phyloP scores from a whole-genome alignment of 2,797 vertebrate species.

The Tadarida brasiliensis region DNA sequence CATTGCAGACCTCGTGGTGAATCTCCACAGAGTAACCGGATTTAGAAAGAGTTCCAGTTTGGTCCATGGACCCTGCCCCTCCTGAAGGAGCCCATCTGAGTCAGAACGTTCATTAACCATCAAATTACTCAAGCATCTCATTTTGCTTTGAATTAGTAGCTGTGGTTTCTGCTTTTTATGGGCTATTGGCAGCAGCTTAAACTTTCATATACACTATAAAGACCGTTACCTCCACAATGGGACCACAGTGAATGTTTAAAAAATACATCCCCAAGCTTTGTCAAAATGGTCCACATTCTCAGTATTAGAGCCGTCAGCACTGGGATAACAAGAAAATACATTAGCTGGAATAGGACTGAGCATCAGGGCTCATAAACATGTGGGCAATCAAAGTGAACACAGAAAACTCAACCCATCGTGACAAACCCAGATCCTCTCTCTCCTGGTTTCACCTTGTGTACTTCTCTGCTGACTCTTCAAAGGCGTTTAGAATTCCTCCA shows the following conservation, averaged over 20 bases:
- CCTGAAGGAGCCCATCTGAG: neutral
- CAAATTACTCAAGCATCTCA: neutral
- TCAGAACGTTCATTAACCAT: neutral
- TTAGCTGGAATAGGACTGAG: neutral
- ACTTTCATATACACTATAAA: neutral
- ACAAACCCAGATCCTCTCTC: neutral
- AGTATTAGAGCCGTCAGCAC: neutral
- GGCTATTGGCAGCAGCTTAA: neutral
- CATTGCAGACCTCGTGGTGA: neutral
- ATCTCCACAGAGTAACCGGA: neutral
- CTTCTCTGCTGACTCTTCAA: neutral
- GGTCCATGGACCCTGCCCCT: neutral
- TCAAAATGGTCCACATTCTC: neutral
- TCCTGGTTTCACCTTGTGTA: neutral
- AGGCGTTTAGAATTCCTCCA: neutral
- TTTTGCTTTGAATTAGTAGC: slow-evolving; percentile 57
- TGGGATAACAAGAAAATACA: neutral
- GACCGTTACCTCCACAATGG: neutral
- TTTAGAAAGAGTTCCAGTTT: slow-evolving; percentile 26
- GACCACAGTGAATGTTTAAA: neutral
- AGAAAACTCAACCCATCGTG: neutral
- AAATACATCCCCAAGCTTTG: neutral
- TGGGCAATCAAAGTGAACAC: neutral
- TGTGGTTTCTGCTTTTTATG: slow-evolving; percentile 47
- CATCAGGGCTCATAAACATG: neutral